Evolutionary conservation across 2,888 invertebrate species (phyloP), one percentile per base, ranked within the genome.

Genomic region (Petrolisthes cinctipes): DNA sequence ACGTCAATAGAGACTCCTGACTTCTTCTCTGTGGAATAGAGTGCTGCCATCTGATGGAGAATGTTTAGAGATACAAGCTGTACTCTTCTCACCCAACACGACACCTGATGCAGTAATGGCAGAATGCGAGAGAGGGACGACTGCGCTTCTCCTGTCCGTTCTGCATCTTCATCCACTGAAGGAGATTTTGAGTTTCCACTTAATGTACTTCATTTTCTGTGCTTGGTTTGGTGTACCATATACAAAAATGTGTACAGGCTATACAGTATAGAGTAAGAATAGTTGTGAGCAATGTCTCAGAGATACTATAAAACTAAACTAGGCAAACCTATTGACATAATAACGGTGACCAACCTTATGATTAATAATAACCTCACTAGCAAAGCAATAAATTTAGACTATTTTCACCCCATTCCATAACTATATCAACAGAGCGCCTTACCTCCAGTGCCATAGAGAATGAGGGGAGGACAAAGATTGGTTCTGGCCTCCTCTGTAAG

Each of bases 391-490:
- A 37, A 37, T 37, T 37, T 37, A 37, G 37, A 37, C 2, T 37
- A 37, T 37, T 37, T 37, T 37, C 37, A 37, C 37, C 37, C 37
- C 37, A 37, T 37, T 37, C 37, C 37, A 37, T 37, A 37, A 37
- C 37, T 2, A 37, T 37, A 37, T 37, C 37, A 37, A 37, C 37
- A 37, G 2, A 37, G 37, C 37, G 37, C 6, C 68, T 73, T 61
- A 89, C 87, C 89, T 87, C 85, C 81, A 84, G 14, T 83, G 56
- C 89, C 89, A 89, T 91, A 91, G 20, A 90, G 56, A 11, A 83
- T 68, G 75, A 91, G 68, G 11, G 90, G 86, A 5, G 87, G 89
- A 37, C 81, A 87, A 20, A 91, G 88, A 5, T 91, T 73, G 17
- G 7, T 57, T 11, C 84, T 83, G 2, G 90, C 91, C 76, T 91